Evolutionary conservation across 2,113 vertebrate species (phyloP), one percentile per base, ranked within the genome.

Genomic region (Heloderma charlesbogerti): DNA sequence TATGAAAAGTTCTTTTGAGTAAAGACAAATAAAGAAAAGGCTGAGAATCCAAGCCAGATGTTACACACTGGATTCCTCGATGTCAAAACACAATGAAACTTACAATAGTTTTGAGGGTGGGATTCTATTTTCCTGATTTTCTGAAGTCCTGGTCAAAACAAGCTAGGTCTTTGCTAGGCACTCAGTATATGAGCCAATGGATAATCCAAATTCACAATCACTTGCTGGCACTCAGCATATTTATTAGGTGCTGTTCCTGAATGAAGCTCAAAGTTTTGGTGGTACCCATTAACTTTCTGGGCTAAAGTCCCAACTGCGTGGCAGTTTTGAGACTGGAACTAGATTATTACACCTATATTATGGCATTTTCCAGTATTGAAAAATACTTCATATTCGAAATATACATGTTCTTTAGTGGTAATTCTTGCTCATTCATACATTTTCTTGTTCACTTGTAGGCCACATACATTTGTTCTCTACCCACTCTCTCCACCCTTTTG

Each of bases 351-450:
- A 80, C 45, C n/a, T 45, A 90, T 80, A 54, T 90, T 71, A 80
- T 80, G 27, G 27, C 48, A 71, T 57, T 67, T 86, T 31, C 83
- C 15, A 16, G 13, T 82, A 31, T 43, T 67, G 82, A 78, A 72
- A 72, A 57, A 51, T 86, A 25, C 7, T 90, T 31, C 57, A 27
- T 45, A 69, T 67, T 85, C 45, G 40, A 79, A 57, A 60, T 40
- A 71, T 71, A 54, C 37, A 40, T 85, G 37, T 15, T 86, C 25
- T 79, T 66, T 90, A 86, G 54, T 57, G 34, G 45, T 77, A 79
- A 71, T 79, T 69, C 27, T 69, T 86, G 84, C 77, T 72, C 89
- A 90, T 90, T 90, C 89, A 90, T 86, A 80, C n/a, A 86, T 90
- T 86, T 90, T 66, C 87, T 86, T 69, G 63, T 57, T 86, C 86